These are phyloP conservation scores for Varecia variegata DNA, from an alignment of 2,797 vertebrate species.

Conservation along the genomic window DNA sequence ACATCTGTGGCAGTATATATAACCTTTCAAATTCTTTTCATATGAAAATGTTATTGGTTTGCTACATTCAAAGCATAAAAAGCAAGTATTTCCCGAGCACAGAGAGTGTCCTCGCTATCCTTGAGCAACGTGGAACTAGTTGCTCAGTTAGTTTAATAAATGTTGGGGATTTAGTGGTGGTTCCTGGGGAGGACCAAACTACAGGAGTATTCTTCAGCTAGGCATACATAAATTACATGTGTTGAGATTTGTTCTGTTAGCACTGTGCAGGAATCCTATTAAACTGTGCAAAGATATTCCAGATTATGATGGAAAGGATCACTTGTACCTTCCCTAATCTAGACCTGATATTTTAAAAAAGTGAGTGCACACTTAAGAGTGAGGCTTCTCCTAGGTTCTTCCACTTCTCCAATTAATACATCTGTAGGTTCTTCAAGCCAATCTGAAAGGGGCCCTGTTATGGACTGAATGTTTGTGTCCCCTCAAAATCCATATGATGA, in stretches of 20 bases:
- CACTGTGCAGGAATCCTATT: background rate
- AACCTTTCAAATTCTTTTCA: background rate
- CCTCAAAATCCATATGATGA: background rate
- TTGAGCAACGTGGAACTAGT: background rate
- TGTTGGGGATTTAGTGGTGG: background rate
- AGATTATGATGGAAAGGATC: background rate
- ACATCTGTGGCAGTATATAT: background rate
- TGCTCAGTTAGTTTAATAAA: background rate
- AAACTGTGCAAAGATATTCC: background rate
- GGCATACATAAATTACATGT: background rate
- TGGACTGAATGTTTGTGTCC: background rate
- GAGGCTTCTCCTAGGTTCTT: background rate
- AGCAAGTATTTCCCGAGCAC: background rate
- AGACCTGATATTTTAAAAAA: background rate
- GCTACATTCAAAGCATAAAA: slow-evolving; percentile 15
- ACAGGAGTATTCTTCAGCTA: background rate
- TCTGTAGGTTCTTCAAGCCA: background rate
- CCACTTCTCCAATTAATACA: background rate
- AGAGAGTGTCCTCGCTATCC: background rate
- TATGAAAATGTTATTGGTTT: background rate
- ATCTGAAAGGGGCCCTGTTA: background rate
- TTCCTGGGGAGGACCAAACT: background rate
- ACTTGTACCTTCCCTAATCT: background rate
- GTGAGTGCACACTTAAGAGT: background rate
- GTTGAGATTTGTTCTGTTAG: background rate